These are phyloP conservation scores for Cossypha polioptera DNA, from an alignment of 2,797 vertebrate genomes.

Conservation along the genomic window DNA sequence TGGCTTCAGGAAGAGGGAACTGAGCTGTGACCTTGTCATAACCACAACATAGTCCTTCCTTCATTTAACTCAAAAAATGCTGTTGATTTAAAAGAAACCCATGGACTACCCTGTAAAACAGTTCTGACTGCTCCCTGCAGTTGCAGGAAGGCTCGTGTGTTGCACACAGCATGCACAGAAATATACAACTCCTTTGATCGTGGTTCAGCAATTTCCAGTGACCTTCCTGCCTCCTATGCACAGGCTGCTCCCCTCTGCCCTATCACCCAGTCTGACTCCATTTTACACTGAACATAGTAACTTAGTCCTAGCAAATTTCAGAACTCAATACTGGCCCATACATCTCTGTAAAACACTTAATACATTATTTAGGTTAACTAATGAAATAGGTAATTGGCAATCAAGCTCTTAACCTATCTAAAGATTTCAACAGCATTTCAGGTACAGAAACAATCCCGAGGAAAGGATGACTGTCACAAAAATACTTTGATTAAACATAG, in stretches of 20 bases:
- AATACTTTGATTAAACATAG: neutral
- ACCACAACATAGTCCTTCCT: neutral
- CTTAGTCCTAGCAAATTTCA: neutral
- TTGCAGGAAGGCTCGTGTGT: neutral
- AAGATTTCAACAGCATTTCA: neutral
- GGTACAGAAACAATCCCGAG: neutral
- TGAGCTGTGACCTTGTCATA: neutral
- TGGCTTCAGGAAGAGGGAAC: neutral
- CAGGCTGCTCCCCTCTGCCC: neutral
- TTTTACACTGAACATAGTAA: neutral
- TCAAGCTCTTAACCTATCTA: neutral
- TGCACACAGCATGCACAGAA: neutral
- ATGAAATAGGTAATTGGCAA: neutral
- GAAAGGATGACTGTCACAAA: neutral
- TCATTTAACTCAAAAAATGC: neutral
- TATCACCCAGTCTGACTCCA: neutral
- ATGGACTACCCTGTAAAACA: neutral
- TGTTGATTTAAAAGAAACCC: constrained; percentile 1
- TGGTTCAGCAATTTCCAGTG: neutral
- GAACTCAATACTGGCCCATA: neutral
- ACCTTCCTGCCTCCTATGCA: neutral
- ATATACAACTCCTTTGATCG: neutral
- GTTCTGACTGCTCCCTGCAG: neutral
- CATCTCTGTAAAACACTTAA: neutral
- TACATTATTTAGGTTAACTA: neutral